Conservation (phyloP, 2,888 invertebrate species). For the Oeneis ivallda region DNA sequence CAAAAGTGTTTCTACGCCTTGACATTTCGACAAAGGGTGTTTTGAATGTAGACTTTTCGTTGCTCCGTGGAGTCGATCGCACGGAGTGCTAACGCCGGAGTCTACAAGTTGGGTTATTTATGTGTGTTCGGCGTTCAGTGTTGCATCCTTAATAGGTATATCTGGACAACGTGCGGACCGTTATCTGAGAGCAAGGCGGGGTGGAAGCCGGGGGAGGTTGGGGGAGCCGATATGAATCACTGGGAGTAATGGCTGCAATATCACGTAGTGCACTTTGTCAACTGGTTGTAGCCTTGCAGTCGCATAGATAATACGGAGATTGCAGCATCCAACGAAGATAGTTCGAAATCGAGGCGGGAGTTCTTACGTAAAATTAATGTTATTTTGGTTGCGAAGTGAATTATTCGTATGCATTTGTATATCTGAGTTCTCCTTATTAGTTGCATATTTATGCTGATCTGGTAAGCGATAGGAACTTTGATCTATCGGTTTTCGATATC, state of each 20-base stretch:
- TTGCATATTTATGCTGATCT: constrained; percentile 16
- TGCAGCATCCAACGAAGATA: constrained; percentile 62
- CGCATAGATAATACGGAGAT: constrained; percentile 77
- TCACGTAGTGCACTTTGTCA: constrained; percentile 82
- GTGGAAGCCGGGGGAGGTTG: constrained; percentile 50
- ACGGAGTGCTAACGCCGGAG: constrained; percentile 43
- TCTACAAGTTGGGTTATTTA: constrained; percentile 55
- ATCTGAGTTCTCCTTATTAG: constrained; percentile 14
- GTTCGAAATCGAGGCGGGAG: constrained; percentile 46
- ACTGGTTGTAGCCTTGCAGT: constrained; percentile 76
- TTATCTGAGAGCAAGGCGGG: constrained; percentile 63
- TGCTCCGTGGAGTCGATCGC: not conserved
- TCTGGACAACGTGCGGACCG: constrained; percentile 64
- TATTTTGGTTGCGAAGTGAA: constrained; percentile 34
- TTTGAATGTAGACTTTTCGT: constrained; percentile 39
- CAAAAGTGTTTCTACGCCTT: no score
- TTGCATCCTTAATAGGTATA: constrained; percentile 67
- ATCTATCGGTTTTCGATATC: constrained; percentile 12
- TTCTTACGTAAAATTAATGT: constrained; percentile 54
- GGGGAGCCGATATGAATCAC: constrained; percentile 77
- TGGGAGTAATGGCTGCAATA: constrained; percentile 80
- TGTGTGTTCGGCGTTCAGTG: constrained; percentile 50
- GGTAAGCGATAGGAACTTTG: constrained; percentile 28
- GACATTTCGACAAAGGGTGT: constrained; percentile 9
- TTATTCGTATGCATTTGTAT: constrained; percentile 27